These are phyloP conservation scores for Hypanus sabinus DNA, from an alignment of 2,113 vertebrate species.

Conservation along the genomic window DNA sequence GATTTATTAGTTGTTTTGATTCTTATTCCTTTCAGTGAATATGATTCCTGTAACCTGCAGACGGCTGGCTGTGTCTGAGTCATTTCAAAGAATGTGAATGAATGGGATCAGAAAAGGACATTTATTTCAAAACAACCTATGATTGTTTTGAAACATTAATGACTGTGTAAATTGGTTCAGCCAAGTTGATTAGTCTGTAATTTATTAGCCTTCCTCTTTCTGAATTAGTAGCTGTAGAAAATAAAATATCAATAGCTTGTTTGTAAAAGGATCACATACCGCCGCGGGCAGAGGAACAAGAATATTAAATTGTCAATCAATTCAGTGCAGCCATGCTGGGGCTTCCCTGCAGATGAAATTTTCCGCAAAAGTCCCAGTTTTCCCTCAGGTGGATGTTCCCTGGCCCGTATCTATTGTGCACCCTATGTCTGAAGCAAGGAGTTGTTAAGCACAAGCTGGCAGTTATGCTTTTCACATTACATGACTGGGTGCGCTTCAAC, in stretches of 20 bases:
- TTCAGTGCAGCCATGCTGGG: not conserved
- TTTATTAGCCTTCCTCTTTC: not conserved
- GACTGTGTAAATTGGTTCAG: not conserved
- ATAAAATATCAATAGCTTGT: not conserved
- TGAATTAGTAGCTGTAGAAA: not conserved
- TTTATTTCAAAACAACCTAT: not conserved
- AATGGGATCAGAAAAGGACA: not conserved
- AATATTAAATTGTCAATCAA: not conserved
- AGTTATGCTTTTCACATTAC: not conserved
- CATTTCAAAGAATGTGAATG: not conserved
- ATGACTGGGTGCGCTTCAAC: too few species aligned
- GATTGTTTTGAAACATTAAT: too few species aligned
- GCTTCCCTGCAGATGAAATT: not conserved
- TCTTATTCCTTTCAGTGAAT: not conserved
- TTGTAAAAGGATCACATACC: not conserved
- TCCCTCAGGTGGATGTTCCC: not conserved
- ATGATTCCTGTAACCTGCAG: not conserved
- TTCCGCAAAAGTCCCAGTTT: not conserved
- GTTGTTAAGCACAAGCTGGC: not conserved
- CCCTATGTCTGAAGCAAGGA: not conserved
- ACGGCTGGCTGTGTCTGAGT: not conserved
- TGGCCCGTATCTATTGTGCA: not conserved
- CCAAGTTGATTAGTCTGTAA: not conserved
- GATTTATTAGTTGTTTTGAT: not conserved
- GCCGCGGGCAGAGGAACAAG: not conserved